Conservation (phyloP, 2,113 vertebrate genomes). For the Tragulus kanchil region DNA sequence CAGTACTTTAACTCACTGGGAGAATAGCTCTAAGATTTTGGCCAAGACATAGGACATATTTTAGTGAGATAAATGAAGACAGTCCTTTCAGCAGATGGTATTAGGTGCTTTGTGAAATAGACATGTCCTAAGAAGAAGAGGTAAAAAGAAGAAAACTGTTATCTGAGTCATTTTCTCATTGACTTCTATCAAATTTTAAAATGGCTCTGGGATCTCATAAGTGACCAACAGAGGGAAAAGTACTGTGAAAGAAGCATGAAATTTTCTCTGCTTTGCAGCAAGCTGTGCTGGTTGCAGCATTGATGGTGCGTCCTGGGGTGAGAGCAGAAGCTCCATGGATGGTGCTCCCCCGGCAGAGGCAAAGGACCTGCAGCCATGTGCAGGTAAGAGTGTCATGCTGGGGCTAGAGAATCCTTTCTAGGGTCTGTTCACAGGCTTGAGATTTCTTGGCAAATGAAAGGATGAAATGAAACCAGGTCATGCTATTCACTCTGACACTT, state of each 20-base stretch:
- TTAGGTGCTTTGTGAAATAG: background rate
- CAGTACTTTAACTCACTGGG: background rate
- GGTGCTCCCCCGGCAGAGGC: background rate
- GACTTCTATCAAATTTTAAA: slow-evolving; percentile 20
- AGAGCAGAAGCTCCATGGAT: background rate
- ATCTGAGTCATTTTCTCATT: slow-evolving; percentile 26
- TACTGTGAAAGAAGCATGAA: background rate
- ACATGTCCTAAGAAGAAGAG: background rate
- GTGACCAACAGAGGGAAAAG: background rate
- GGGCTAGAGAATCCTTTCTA: background rate
- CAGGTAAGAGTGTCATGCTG: background rate
- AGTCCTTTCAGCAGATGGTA: background rate
- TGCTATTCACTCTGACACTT: background rate
- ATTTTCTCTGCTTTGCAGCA: background rate
- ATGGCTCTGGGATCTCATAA: background rate
- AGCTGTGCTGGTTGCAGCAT: background rate
- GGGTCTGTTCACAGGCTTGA: background rate
- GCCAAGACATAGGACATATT: background rate
- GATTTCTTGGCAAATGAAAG: background rate
- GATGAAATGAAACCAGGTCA: background rate
- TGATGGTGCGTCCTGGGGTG: background rate
- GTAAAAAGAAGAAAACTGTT: background rate
- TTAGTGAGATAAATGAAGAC: background rate
- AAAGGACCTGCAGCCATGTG: background rate
- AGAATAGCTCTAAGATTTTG: background rate